phyloP scores from a whole-genome alignment of 2,797 vertebrate genomes.

The Pangasius djambal region DNA sequence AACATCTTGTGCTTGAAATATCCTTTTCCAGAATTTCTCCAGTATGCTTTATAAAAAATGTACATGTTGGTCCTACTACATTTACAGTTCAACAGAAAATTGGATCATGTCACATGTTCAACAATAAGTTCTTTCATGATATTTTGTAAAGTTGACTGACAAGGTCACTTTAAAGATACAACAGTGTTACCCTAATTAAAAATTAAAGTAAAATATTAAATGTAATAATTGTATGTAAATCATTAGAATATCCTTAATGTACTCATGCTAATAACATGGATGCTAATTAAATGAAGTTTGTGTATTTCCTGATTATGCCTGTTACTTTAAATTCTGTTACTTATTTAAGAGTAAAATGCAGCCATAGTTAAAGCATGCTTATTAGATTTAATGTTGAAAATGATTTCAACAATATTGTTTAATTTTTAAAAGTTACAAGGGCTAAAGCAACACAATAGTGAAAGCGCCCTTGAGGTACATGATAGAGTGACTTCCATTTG shows the following conservation, averaged over 20 bases:
- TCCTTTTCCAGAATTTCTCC: not conserved
- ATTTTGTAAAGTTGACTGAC: not conserved
- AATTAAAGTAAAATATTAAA: not conserved
- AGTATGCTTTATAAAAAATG: not conserved
- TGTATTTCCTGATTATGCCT: not conserved
- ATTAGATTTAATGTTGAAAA: not conserved
- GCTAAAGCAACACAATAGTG: not conserved
- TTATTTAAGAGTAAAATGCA: not conserved
- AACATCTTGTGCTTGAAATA: not conserved
- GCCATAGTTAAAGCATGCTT: not conserved
- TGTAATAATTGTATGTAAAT: not conserved
- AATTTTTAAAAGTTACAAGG: not conserved
- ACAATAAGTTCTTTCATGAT: not conserved
- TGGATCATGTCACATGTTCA: not conserved
- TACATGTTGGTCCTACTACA: not conserved
- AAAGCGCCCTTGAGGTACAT: not conserved
- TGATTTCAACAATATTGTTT: not conserved
- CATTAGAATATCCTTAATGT: not conserved
- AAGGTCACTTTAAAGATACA: not conserved
- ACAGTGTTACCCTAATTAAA: not conserved
- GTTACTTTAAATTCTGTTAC: not conserved
- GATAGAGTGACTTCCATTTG: conserved; percentile 17
- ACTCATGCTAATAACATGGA: not conserved
- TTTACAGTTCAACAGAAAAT: not conserved
- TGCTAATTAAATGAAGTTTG: not conserved